Evolutionary conservation across 2,797 vertebrate genomes (phyloP).

Genomic region (Pagetopsis macropterus): DNA sequence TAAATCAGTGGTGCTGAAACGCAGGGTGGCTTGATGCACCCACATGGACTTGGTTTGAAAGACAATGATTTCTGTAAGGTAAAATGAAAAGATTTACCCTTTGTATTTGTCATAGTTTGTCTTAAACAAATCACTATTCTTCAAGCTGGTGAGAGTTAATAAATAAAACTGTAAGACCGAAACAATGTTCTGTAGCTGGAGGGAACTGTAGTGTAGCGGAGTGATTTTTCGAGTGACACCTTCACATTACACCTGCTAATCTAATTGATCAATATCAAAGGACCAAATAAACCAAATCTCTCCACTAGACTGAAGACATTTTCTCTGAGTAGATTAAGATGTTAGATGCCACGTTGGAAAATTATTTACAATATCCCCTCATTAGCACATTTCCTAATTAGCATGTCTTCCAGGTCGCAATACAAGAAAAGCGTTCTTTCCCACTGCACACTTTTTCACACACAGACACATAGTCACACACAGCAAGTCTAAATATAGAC

Average conservation of each 20-base stretch:
- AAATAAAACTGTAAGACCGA: slow-evolving; percentile 1
- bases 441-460: slow-evolving; percentile 23
- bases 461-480: slow-evolving; percentile 31
- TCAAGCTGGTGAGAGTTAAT: neutral
- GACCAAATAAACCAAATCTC: neutral
- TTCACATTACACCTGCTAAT: neutral
- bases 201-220: neutral
- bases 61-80: slow-evolving; percentile 24
- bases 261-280: neutral
- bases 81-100: slow-evolving; percentile 1
- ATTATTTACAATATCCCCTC: neutral
- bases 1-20: slow-evolving; percentile 52
- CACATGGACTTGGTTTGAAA: slow-evolving; percentile 6
- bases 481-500: slow-evolving; percentile 71
- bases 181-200: neutral
- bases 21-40: slow-evolving; percentile 30
- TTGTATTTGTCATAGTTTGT: slow-evolving; percentile 4
- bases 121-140: neutral
- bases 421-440: slow-evolving; percentile 31
- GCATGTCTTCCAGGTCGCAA: slow-evolving; percentile 16
- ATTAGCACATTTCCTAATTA: slow-evolving; percentile 43
- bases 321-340: slow-evolving; percentile 6
- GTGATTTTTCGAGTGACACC: neutral
- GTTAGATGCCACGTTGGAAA: neutral
- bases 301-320: neutral